Conservation (phyloP, 2,888 invertebrate genomes). For the Drosophila picticornis region DNA sequence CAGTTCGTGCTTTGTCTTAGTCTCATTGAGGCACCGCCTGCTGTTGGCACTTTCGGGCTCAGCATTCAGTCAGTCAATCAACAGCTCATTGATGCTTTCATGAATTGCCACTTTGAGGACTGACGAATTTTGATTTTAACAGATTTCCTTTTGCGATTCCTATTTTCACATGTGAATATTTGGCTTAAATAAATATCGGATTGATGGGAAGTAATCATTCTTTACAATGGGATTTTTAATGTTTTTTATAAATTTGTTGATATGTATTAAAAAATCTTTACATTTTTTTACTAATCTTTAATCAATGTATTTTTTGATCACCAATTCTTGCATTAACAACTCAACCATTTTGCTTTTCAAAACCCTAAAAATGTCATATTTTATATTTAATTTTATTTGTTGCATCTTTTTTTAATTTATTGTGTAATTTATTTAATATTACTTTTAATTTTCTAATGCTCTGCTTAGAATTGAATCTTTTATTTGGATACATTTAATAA, state of each 20-base stretch:
- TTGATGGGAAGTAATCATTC: neutral
- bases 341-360: too few species aligned
- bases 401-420: neutral
- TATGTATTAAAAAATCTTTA: neutral
- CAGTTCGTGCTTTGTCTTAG: conserved; percentile 73
- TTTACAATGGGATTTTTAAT: neutral
- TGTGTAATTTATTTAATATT: neutral
- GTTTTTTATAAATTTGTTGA: neutral
- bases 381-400: too few species aligned
- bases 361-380: too few species aligned
- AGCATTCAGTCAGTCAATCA: conserved; percentile 64
- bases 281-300: neutral
- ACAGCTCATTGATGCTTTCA: conserved; percentile 52
- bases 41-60: conserved; percentile 65
- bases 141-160: conserved; percentile 12
- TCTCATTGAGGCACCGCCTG: conserved; percentile 65
- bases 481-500: neutral
- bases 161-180: neutral
- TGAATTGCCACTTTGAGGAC: conserved; percentile 34
- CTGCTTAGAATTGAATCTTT: neutral
- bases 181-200: neutral
- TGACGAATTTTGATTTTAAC: conserved; percentile 36
- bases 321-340: neutral
- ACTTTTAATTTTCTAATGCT: neutral
- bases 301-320: neutral